Base-by-base conservation (phyloP, 1,140 invertebrate species). In the Hypsibius dujardini region DNA sequence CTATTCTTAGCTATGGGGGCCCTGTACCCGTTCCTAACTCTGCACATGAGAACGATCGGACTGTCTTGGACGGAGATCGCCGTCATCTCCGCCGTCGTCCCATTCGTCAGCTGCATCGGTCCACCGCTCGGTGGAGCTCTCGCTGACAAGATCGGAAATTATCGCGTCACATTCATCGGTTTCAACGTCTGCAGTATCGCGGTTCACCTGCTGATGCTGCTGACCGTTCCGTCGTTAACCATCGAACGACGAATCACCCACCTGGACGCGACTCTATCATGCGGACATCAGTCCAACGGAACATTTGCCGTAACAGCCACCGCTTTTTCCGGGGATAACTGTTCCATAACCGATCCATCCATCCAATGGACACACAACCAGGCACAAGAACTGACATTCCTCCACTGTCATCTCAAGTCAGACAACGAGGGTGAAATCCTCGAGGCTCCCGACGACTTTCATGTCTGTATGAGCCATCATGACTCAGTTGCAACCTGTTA, bases 141-240 rank as follows among this genome's bases (percentile, higher is more conserved):
- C 72, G 87, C 88, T 73, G 88, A 90, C 78, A 87, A 87, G 79
- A 86, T 89, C 76, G 88, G 88, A 67, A 86, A 87, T 78, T 89
- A 89, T 88, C 81, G 87, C 86, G 71, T 73, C 46, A 79, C 88
- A 59, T 76, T 89, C 56, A 76, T 89, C 72, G 60, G 75, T 46
- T 83, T 87, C 14, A 72, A 87, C n/a, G n/a, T n/a, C 7, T 7
- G 7, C 50, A 56, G 50, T n/a, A 56, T 56, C 7, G 50, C n/a
- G 7, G 7, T 56, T n/a, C 50, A 56, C 50, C 50, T 56, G 7
- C 50, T 56, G n/a, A 56, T 56, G 50, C n/a, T 56, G 7, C 50
- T 56, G 7, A n/a, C n/a, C 0, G 50, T 56, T n/a, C 50, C 50
- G 7, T 56, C 50, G 7, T 12, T 56, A 56, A 12, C 50, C 7